A percentile compares a stretch with the other conserved stretches of the same genome.
Evolutionary conservation across 2,113 vertebrate species (phyloP).

Genomic region (Aptenodytes patagonicus): DNA sequence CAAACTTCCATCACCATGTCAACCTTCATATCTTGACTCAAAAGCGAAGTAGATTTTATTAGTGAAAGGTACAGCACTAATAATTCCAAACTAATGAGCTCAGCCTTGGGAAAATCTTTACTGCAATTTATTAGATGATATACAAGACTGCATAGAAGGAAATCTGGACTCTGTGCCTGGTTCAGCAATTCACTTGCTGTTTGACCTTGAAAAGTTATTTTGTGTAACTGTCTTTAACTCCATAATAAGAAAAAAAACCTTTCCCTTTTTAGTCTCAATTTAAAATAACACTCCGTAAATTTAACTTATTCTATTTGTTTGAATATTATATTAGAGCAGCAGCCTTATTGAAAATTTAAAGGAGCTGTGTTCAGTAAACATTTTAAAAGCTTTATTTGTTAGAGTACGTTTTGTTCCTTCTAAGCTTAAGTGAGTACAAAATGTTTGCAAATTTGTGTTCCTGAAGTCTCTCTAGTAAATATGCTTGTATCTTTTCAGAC

Average conservation of each 20-base stretch:
- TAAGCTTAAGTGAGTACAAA: constrained; percentile 51
- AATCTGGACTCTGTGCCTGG: not conserved
- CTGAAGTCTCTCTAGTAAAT: constrained; percentile 38
- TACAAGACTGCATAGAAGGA: not conserved
- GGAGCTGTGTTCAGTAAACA: not conserved
- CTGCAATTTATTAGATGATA: not conserved
- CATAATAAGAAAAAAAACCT: not conserved
- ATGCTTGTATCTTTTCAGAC: constrained; percentile 15
- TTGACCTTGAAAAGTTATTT: not conserved
- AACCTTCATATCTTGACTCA: not conserved
- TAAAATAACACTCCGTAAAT: not conserved
- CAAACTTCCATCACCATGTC: not conserved
- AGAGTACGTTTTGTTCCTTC: constrained; percentile 19
- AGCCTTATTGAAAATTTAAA: constrained; percentile 13
- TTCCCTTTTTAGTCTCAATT: not conserved
- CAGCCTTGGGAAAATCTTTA: not conserved
- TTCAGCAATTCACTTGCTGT: not conserved
- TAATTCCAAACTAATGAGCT: not conserved
- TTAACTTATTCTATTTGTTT: not conserved
- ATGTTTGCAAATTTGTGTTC: constrained; percentile 43
- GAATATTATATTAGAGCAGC: not conserved
- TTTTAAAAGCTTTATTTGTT: constrained; percentile 42
- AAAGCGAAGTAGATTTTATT: not conserved
- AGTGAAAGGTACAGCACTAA: not conserved
- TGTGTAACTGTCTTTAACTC: not conserved